These are phyloP conservation scores for Arctocebus calabarensis DNA, from an alignment of 2,797 vertebrate genomes.

Conservation along the genomic window DNA sequence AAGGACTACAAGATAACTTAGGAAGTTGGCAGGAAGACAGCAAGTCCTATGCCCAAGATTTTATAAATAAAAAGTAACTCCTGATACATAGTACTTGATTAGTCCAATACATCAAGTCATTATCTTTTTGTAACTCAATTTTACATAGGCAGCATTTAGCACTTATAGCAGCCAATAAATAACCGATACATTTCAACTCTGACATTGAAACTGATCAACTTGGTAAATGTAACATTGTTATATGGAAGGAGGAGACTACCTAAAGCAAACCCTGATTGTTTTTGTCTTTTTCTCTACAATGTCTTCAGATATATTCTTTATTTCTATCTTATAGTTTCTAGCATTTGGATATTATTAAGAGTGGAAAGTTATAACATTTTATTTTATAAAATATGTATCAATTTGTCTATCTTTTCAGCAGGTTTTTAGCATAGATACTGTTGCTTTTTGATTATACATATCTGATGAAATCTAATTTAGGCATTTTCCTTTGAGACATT, in stretches of 20 bases:
- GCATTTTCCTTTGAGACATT: slow-evolving; percentile 22
- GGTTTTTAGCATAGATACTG: background rate
- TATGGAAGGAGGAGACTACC: background rate
- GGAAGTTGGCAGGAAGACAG: background rate
- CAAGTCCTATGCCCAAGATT: background rate
- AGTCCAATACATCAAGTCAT: background rate
- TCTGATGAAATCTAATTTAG: slow-evolving; percentile 3
- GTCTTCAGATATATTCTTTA: background rate
- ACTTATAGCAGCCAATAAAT: background rate
- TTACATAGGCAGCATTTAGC: background rate
- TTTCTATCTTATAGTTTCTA: background rate
- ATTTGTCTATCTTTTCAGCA: background rate
- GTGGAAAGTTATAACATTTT: background rate
- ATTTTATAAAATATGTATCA: background rate
- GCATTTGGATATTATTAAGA: background rate
- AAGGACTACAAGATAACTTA: background rate
- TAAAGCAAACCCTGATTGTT: slow-evolving; percentile 15
- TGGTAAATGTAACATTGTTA: background rate
- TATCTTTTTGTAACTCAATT: background rate
- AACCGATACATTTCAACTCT: background rate
- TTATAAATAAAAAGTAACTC: background rate
- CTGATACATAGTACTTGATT: background rate
- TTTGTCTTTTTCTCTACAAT: background rate
- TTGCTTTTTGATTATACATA: background rate
- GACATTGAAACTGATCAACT: background rate